These are phyloP conservation scores for Canis aureus DNA, from an alignment of 2,113 vertebrate genomes.

Conservation along the genomic window DNA sequence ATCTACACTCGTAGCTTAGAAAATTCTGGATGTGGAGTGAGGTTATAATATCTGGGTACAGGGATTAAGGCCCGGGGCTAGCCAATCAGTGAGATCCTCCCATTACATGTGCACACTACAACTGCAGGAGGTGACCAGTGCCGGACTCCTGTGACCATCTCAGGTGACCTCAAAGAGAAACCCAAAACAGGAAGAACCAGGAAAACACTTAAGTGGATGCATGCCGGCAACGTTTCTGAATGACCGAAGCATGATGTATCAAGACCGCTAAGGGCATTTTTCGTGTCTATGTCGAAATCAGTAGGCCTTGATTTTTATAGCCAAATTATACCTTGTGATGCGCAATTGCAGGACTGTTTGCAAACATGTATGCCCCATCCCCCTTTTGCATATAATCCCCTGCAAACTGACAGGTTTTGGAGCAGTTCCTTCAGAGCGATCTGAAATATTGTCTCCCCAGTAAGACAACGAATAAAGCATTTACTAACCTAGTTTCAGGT, in stretches of 20 bases:
- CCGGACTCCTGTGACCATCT: background rate
- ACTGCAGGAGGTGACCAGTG: background rate
- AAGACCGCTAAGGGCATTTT: background rate
- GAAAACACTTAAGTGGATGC: background rate
- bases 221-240: background rate
- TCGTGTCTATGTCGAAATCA: background rate
- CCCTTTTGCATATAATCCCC: background rate
- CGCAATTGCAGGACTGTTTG: background rate
- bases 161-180: background rate
- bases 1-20: background rate
- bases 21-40: background rate
- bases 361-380: background rate
- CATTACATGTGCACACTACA: background rate
- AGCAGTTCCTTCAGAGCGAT: background rate
- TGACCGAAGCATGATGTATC: background rate
- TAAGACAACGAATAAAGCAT: background rate
- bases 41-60: no score
- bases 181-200: background rate
- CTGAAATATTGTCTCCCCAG: background rate
- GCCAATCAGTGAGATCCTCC: background rate
- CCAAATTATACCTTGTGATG: background rate
- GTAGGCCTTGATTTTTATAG: background rate
- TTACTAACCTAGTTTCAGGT: background rate
- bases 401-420: background rate
- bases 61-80: background rate